Evolutionary conservation across 1,140 invertebrate species (phyloP).

Genomic region (Lepidostoma basale): DNA sequence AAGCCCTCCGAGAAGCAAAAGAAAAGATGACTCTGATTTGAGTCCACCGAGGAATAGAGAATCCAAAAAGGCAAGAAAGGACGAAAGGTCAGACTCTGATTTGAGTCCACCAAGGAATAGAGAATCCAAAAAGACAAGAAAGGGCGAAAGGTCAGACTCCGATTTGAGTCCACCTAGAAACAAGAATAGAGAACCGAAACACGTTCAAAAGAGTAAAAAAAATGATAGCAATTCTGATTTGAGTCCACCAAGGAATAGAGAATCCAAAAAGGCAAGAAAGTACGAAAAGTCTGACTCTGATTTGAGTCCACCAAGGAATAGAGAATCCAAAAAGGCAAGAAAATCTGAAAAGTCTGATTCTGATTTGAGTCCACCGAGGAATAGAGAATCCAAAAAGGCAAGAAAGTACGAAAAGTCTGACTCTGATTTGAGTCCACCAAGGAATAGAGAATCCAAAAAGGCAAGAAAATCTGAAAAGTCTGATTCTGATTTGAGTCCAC

Average conservation of each 20-base stretch:
- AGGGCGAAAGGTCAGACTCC: too few relatives aligned
- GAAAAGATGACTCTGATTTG: neutral
- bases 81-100: neutral
- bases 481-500: slow-evolving; percentile 41
- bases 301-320: slow-evolving; percentile 52
- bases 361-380: slow-evolving; percentile 43
- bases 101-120: too few relatives aligned
- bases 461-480: too few relatives aligned
- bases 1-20: slow-evolving; percentile 24
- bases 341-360: too few relatives aligned
- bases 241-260: too few relatives aligned
- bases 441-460: slow-evolving; percentile 48
- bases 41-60: slow-evolving; percentile 50
- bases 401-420: slow-evolving; percentile 48
- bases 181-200: slow-evolving; percentile 53
- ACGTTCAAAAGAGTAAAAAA: slow-evolving; percentile 40
- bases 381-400: neutral
- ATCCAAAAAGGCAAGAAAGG: slow-evolving; percentile 51
- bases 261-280: neutral
- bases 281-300: slow-evolving; percentile 52
- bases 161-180: too few relatives aligned
- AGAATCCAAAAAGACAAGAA: too few relatives aligned
- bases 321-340: too few relatives aligned
- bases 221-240: neutral
- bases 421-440: slow-evolving; percentile 54